phyloP scores from a whole-genome alignment of 2,888 invertebrate genomes.

The Copidosoma aretas region DNA sequence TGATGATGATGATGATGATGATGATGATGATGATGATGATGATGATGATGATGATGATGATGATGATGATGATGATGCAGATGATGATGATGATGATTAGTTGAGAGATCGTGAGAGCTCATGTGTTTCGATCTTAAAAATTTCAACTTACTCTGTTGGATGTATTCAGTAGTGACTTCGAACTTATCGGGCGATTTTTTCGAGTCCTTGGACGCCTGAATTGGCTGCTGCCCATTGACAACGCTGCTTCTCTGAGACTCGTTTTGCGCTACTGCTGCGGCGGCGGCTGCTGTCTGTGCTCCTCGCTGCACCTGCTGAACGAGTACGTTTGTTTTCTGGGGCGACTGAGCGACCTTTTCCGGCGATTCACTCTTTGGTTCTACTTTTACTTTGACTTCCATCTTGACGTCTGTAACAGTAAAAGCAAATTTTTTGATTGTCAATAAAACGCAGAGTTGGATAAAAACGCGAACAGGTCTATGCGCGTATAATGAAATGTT shows the following conservation, averaged over 20 bases:
- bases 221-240: constrained; percentile 59
- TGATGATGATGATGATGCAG: too few relatives aligned
- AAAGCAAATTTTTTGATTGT: too few relatives aligned
- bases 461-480: too few relatives aligned
- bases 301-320: constrained; percentile 58
- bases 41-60: too few relatives aligned
- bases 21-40: too few relatives aligned
- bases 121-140: not conserved
- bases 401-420: constrained; percentile 8
- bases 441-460: too few relatives aligned
- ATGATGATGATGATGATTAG: not conserved
- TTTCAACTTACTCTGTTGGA: constrained; percentile 85
- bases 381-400: constrained; percentile 29
- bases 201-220: constrained; percentile 55
- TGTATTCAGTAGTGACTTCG: constrained; percentile 89
- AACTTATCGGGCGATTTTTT: constrained; percentile 66
- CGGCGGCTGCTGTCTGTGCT: not conserved
- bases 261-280: constrained; percentile 45
- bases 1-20: too few relatives aligned
- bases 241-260: constrained; percentile 53
- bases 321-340: constrained; percentile 58
- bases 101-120: constrained; percentile 28
- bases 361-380: constrained; percentile 40
- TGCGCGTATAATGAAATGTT: too few relatives aligned
- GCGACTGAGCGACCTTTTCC: constrained; percentile 39